These are phyloP conservation scores for Vombatus ursinus DNA, from an alignment of 2,113 vertebrate species.

Conservation along the genomic window DNA sequence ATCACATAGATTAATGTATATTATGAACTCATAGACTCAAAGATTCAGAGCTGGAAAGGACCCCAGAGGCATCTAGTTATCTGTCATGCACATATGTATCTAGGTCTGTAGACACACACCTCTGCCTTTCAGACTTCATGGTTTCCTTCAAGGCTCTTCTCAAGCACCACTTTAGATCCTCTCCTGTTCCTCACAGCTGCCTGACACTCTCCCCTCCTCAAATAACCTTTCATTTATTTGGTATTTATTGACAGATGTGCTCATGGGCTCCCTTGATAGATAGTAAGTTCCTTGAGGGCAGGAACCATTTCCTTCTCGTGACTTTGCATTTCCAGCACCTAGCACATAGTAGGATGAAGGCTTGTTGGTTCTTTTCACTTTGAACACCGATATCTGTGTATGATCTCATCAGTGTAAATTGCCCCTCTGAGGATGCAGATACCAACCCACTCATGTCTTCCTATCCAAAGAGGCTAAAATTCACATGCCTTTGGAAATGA, in stretches of 20 bases:
- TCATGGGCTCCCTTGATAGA: not conserved
- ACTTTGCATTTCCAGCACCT: not conserved
- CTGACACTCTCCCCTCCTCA: not conserved
- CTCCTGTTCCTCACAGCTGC: not conserved
- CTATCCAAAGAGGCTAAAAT: not conserved
- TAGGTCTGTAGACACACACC: not conserved
- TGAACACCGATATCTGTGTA: not conserved
- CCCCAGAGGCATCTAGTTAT: not conserved
- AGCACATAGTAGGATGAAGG: not conserved
- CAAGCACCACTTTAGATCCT: not conserved
- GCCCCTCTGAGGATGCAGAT: not conserved
- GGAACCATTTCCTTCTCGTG: not conserved
- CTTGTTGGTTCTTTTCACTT: not conserved
- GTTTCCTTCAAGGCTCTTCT: not conserved
- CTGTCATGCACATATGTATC: not conserved
- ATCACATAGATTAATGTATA: not conserved
- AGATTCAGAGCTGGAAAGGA: too few species aligned
- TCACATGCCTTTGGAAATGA: not conserved
- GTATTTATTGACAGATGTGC: not conserved
- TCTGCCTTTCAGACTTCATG: not conserved
- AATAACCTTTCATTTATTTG: not conserved
- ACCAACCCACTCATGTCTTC: not conserved
- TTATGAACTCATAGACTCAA: not conserved
- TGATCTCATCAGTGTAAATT: too few species aligned
- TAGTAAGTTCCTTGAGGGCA: not conserved